Percentiles rank a stretch among this genome's conserved stretches.
phyloP scores from a whole-genome alignment of 2,797 vertebrate species.

The Sebastes alutus region DNA sequence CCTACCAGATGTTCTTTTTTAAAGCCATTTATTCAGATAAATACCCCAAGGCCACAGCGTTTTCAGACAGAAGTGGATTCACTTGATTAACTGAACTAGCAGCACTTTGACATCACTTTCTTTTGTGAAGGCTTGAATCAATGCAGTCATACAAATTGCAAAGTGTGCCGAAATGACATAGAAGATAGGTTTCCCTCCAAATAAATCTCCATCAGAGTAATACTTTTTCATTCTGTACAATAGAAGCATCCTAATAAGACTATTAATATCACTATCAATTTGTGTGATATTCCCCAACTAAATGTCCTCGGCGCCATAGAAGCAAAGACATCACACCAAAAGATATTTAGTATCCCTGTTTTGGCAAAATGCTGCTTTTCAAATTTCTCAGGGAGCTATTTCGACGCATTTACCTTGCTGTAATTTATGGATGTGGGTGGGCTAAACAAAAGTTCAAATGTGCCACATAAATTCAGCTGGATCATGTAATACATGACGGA shows the following conservation, averaged over 20 bases:
- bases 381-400: conserved; percentile 27
- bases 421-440: conserved; percentile 32
- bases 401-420: conserved; percentile 38
- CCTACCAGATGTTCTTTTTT: conserved; percentile 19
- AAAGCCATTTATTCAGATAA: conserved; percentile 27
- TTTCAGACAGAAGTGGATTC: conserved; percentile 23
- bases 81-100: conserved; percentile 35
- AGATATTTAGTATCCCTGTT: conserved; percentile 12
- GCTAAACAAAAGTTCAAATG: conserved; percentile 38
- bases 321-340: conserved; percentile 7
- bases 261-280: conserved; percentile 10
- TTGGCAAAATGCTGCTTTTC: conserved; percentile 14
- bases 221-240: background rate
- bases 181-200: conserved; percentile 10
- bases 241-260: background rate
- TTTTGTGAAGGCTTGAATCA: conserved; percentile 15
- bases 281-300: conserved; percentile 10
- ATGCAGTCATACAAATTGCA: conserved; percentile 14
- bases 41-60: conserved; percentile 12
- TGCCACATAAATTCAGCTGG: conserved; percentile 49
- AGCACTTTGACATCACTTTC: conserved; percentile 4
- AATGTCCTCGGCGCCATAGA: conserved; percentile 2
- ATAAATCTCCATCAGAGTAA: conserved; percentile 22
- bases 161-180: background rate
- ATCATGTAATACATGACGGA: conserved; percentile 40